Conservation (phyloP, 2,888 invertebrate genomes). For the Nemotelus nigrinus region DNA sequence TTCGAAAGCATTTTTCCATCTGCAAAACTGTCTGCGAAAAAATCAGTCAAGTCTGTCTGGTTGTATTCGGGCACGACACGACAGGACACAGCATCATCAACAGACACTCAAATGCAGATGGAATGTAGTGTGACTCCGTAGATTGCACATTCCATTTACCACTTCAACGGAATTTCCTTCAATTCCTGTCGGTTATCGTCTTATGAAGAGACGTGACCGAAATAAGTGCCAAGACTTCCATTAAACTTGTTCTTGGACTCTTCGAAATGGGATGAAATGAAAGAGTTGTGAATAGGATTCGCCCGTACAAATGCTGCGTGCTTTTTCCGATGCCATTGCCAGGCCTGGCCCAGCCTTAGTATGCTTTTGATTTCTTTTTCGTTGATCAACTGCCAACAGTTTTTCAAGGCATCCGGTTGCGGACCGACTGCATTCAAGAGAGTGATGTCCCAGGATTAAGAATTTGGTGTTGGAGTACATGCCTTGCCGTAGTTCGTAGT, state of each 20-base stretch:
- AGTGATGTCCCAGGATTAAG: neutral
- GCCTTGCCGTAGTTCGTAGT: neutral
- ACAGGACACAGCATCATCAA: neutral
- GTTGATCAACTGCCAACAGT: slow-evolving; percentile 30
- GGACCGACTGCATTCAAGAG: neutral
- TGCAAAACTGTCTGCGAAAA: slow-evolving; percentile 2
- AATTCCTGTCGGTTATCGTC: slow-evolving; percentile 47
- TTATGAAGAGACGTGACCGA: slow-evolving; percentile 48
- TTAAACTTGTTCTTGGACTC: slow-evolving; percentile 34
- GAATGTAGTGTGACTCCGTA: slow-evolving; percentile 22
- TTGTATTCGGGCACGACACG: neutral
- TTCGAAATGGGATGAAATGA: neutral
- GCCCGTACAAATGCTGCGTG: neutral
- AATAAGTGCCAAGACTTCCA: slow-evolving; percentile 45
- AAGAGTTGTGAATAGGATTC: slow-evolving; percentile 34
- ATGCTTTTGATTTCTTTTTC: neutral
- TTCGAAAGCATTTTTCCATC: neutral
- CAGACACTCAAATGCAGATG: slow-evolving; percentile 16
- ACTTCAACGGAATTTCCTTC: slow-evolving; percentile 42
- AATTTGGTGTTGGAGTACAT: neutral
- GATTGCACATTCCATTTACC: slow-evolving; percentile 45
- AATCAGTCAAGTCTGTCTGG: neutral
- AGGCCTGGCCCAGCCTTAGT: neutral
- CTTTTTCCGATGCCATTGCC: neutral
- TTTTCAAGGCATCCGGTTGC: slow-evolving; percentile 7